phyloP scores from a whole-genome alignment of 1,140 invertebrate genomes.

The Pseudomyrmex sp. region DNA sequence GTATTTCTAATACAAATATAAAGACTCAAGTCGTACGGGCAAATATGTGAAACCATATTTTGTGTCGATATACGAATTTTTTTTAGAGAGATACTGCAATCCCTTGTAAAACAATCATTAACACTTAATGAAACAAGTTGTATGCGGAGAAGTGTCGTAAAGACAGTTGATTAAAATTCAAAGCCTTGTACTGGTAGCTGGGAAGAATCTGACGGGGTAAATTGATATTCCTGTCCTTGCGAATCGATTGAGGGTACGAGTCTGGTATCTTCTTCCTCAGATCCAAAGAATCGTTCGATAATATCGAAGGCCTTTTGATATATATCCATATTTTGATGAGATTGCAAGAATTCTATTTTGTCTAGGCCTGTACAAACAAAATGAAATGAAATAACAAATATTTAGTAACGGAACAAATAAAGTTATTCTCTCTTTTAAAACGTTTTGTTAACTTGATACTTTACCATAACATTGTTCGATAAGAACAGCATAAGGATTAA shows the following conservation, averaged over 20 bases:
- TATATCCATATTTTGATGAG: slow-evolving; percentile 98
- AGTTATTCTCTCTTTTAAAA: not conserved
- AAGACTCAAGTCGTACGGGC: slow-evolving; percentile 46
- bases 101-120: slow-evolving; percentile 56
- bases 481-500: slow-evolving; percentile 96
- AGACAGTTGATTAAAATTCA: slow-evolving; percentile 88
- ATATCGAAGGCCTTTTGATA: slow-evolving; percentile 98
- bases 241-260: slow-evolving; percentile 92
- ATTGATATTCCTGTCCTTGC: slow-evolving; percentile 92
- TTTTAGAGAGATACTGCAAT: slow-evolving; percentile 30
- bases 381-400: not conserved
- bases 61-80: slow-evolving; percentile 56
- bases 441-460: slow-evolving; percentile 54
- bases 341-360: slow-evolving; percentile 98
- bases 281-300: slow-evolving; percentile 97
- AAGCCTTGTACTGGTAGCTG: slow-evolving; percentile 91
- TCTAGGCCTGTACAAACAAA: slow-evolving; percentile 91
- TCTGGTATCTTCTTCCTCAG: slow-evolving; percentile 95
- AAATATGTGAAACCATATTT: slow-evolving; percentile 55
- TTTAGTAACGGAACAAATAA: not conserved
- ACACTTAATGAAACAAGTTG: slow-evolving; percentile 65
- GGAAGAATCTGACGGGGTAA: slow-evolving; percentile 89
- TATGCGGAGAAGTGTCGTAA: slow-evolving; percentile 44
- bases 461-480: slow-evolving; percentile 99
- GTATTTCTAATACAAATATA: slow-evolving; percentile 59